Conservation (phyloP, 2,113 vertebrate species). For the crab-eating macaque (Macaca fascicularis) region T2T-MFA8v1.1 NC_088377.1:35608001-35608500, state of each 20-base stretch:
- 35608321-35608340: not conserved
- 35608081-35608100: not conserved
- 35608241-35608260: not conserved
- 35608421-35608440: not conserved
- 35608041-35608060: accelerated
- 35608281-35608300: not conserved
- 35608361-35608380: not conserved
- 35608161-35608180: not conserved
- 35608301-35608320: not conserved
- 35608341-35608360: not conserved
- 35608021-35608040: not conserved
- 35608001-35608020: too few species aligned
- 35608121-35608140: not conserved
- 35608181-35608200: not conserved
- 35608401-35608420: not conserved
- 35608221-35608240: too few species aligned
- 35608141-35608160: not conserved
- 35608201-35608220: accelerated
- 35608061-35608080: accelerated
- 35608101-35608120: not conserved
- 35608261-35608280: not conserved
- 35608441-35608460: not conserved
- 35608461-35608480: not conserved
- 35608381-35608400: not conserved
- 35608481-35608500: not conserved